Conservation (phyloP, 2,888 invertebrate species). For the Acrobasis consociella region DNA sequence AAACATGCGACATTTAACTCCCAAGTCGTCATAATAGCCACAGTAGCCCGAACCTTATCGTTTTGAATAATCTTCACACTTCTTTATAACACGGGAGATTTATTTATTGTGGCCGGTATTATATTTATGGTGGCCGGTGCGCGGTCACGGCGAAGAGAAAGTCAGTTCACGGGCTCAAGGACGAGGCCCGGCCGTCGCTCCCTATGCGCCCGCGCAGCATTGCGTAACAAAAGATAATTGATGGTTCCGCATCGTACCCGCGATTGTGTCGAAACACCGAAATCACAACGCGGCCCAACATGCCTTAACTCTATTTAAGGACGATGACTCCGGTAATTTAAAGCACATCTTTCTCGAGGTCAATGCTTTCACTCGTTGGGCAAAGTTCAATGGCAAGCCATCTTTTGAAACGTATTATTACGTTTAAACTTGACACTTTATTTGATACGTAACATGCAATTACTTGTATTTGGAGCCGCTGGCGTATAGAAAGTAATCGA, state of each 20-base stretch:
- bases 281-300: slow-evolving; percentile 53
- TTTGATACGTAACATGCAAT: slow-evolving; percentile 6
- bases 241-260: slow-evolving; percentile 34
- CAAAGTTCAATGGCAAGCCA: slow-evolving; percentile 32
- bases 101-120: no score
- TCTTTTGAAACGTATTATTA: slow-evolving; percentile 11
- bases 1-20: background rate
- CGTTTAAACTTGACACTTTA: slow-evolving; percentile 7
- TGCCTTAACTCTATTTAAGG: slow-evolving; percentile 53
- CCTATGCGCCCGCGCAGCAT: slow-evolving; percentile 38
- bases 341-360: slow-evolving; percentile 33
- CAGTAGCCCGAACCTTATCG: slow-evolving; percentile 40
- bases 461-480: background rate
- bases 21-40: slow-evolving; percentile 32
- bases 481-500: slow-evolving; percentile 9
- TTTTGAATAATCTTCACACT: slow-evolving; percentile 45
- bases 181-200: slow-evolving; percentile 67
- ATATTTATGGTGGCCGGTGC: slow-evolving; percentile 38
- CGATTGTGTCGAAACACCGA: slow-evolving; percentile 45
- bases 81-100: slow-evolving; percentile 37
- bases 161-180: slow-evolving; percentile 71
- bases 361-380: slow-evolving; percentile 48
- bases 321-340: slow-evolving; percentile 61
- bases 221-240: slow-evolving; percentile 66
- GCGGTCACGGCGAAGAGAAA: slow-evolving; percentile 63